Percentiles rank a stretch among this genome's conserved stretches.
Conservation (phyloP, 1,140 invertebrate genomes). For the Xylocopa sonorina region DNA sequence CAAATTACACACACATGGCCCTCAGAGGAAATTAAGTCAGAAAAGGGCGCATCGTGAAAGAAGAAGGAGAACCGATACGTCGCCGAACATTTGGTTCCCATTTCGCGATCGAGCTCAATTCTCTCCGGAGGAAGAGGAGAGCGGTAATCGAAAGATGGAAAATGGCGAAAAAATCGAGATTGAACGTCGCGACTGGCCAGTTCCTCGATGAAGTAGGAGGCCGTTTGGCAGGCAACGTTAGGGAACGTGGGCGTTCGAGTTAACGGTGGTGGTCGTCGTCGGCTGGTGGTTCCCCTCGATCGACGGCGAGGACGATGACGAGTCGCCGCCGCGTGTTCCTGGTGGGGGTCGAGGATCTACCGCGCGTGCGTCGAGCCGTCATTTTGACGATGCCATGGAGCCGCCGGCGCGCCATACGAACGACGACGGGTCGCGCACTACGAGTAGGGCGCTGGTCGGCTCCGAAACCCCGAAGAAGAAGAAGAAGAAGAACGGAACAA, state of each 20-base stretch:
- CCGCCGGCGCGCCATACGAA: slow-evolving; percentile 80
- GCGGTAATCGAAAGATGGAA: too few relatives aligned
- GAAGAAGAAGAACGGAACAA: slow-evolving; percentile 58
- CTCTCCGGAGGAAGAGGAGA: too few relatives aligned
- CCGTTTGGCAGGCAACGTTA: slow-evolving; percentile 49
- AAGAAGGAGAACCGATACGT: too few relatives aligned
- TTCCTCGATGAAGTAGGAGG: slow-evolving; percentile 19
- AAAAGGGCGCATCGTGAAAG: too few relatives aligned
- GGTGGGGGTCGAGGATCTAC: slow-evolving; percentile 65
- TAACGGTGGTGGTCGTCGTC: slow-evolving; percentile 41
- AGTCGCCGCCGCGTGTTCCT: slow-evolving; percentile 39
- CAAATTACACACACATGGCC: too few relatives aligned
- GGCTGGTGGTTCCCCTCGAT: slow-evolving; percentile 51
- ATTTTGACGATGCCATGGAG: slow-evolving; percentile 77
- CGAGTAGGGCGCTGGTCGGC: slow-evolving; percentile 82
- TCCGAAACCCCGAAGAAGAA: slow-evolving; percentile 76
- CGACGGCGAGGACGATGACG: slow-evolving; percentile 55
- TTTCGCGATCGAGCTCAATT: too few relatives aligned
- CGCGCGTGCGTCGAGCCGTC: slow-evolving; percentile 70
- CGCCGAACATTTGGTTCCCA: too few relatives aligned
- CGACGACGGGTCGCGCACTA: slow-evolving; percentile 81
- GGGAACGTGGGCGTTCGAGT: slow-evolving; percentile 56
- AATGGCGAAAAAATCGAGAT: background rate
- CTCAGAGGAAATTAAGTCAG: too few relatives aligned
- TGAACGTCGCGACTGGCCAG: background rate